Conservation (phyloP, 1,140 invertebrate species). For the Drosophila watanabei region DNA sequence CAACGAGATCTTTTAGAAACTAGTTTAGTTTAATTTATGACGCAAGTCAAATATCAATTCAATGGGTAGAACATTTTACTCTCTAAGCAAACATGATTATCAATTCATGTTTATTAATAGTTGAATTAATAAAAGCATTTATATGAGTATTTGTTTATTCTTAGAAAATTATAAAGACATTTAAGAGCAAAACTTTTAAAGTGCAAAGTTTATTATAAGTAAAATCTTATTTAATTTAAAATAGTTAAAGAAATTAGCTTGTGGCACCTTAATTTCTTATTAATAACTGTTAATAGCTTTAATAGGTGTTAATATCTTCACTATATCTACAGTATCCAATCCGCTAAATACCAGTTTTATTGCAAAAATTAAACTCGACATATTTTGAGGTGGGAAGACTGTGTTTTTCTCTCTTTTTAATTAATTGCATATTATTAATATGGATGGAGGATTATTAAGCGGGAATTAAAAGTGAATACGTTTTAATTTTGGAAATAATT, state of each 20-base stretch:
- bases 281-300: no score
- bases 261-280: background rate
- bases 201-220: background rate
- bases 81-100: slow-evolving; percentile 9
- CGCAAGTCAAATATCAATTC: background rate
- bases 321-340: background rate
- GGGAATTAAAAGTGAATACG: slow-evolving; percentile 20
- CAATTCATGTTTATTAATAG: slow-evolving; percentile 13
- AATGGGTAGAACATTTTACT: background rate
- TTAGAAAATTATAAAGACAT: background rate
- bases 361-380: background rate
- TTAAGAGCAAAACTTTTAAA: background rate
- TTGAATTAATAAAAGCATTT: slow-evolving; percentile 7
- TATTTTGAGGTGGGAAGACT: slow-evolving; percentile 12
- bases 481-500: slow-evolving; percentile 9
- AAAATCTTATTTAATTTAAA: background rate
- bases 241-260: background rate
- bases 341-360: slow-evolving; percentile 2
- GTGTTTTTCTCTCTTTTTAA: slow-evolving; percentile 6
- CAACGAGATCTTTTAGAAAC: slow-evolving; percentile 1
- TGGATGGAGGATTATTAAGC: slow-evolving; percentile 11
- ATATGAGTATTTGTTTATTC: background rate
- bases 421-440: slow-evolving; percentile 16
- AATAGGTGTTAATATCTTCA: slow-evolving; percentile 1
- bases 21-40: slow-evolving; percentile 22